Evolutionary conservation across 1,140 invertebrate species (phyloP), one percentile per base, ranked within the genome.

Genomic region (Copidosoma floridanum): DNA sequence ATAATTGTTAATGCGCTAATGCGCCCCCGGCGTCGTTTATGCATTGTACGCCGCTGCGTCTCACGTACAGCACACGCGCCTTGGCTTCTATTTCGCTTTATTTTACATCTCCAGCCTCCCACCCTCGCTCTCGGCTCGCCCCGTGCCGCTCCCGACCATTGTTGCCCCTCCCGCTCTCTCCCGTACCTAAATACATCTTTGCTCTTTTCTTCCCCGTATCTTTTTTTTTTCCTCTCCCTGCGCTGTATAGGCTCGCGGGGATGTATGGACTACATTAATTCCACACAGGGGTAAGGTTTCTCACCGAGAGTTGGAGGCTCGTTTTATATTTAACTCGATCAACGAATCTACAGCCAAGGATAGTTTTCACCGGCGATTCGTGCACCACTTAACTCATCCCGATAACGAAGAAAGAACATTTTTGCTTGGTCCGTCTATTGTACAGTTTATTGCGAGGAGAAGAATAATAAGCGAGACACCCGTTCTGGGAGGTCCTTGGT

Each of bases 1-100:
- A 75, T 73, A 73, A 75, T 75, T 74, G 72, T 74, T 75, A 74
- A 75, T 75, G 72, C 69, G 74, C 74, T 71, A 72, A 69, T 75
- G 71, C 68, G 66, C 71, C 71, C 61, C 68, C 67, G 65, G 68
- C 70, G 43, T 58, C 66, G 69, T 71, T 75, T 71, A 72, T 70
- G 68, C 70, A 72, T 66, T 64, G 69, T 68, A 59, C 57, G 65
- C 65, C 58, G 14, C 61, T 67, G 61, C 53, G 48, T 37, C 23
- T 41, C 57, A 35, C 61, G 11, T 32, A 40, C 27, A 24, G 14
- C 21, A 10, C 51, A 16, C 21, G 8, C 21, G 26, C 5, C 37
- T 35, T 20, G n/a, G 37, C 16, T 46, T 41, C 43, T 35, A 23
- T 52, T 18, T 37, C 38, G 23, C 27, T 38, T 40, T 57, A 52